phyloP scores from a whole-genome alignment of 1,140 invertebrate genomes.

The Drosophila ercepeae region DNA sequence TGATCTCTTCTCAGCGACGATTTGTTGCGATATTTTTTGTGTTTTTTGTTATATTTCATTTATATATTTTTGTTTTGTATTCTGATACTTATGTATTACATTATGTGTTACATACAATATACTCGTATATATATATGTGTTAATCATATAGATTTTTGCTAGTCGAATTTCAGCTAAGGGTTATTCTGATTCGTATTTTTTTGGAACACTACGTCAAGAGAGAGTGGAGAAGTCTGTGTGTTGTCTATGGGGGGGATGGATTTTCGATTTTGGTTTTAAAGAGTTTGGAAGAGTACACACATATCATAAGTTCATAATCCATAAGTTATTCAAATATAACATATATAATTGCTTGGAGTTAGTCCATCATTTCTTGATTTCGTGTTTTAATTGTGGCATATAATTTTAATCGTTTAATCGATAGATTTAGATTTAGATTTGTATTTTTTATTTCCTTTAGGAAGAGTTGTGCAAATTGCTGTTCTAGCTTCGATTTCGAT shows the following conservation, averaged over 20 bases:
- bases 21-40: not conserved
- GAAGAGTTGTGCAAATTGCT: constrained; percentile 79
- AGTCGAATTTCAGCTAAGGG: constrained; percentile 75
- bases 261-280: constrained; percentile 24
- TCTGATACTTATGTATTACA: constrained; percentile 1
- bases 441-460: constrained; percentile 74
- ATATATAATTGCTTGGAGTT: constrained; percentile 75
- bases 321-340: constrained; percentile 47
- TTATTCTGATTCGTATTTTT: constrained; percentile 34
- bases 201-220: constrained; percentile 64
- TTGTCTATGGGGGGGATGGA: constrained; percentile 8
- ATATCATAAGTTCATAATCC: constrained; percentile 38
- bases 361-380: constrained; percentile 54
- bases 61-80: not conserved
- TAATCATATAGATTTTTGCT: constrained; percentile 61
- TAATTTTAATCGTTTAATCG: constrained; percentile 25
- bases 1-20: constrained; percentile 30
- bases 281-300: constrained; percentile 75
- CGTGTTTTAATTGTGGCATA: constrained; percentile 66
- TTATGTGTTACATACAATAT: constrained; percentile 13
- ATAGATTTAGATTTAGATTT: constrained; percentile 33
- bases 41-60: not conserved
- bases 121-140: constrained; percentile 4
- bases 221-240: constrained; percentile 6
- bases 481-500: constrained; percentile 57